Evolutionary conservation across 2,888 invertebrate genomes (phyloP).

Genomic region (Cosmopolites sordidus): DNA sequence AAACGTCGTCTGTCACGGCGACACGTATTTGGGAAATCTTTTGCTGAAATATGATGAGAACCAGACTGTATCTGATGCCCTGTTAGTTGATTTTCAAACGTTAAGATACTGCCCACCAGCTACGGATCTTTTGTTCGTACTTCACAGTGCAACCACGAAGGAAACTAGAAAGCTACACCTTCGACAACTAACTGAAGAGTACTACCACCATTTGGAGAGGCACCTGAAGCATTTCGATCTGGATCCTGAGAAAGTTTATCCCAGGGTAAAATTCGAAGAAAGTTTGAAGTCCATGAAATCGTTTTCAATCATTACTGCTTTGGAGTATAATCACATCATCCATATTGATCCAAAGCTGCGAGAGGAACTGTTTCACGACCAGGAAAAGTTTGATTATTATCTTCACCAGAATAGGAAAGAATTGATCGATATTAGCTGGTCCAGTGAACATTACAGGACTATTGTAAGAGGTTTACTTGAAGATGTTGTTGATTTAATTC

Average conservation of each 20-base stretch:
- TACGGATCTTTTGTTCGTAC: slow-evolving; percentile 53
- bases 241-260: slow-evolving; percentile 28
- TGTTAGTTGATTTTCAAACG: slow-evolving; percentile 41
- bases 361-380: slow-evolving; percentile 25
- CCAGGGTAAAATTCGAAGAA: slow-evolving; percentile 30
- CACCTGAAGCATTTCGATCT: slow-evolving; percentile 28
- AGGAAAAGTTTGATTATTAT: slow-evolving; percentile 22
- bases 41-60: slow-evolving; percentile 32
- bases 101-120: slow-evolving; percentile 59
- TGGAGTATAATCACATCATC: slow-evolving; percentile 25
- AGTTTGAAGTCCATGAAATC: slow-evolving; percentile 31
- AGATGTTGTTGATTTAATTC: slow-evolving; percentile 3
- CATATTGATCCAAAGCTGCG: slow-evolving; percentile 28
- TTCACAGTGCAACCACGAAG: slow-evolving; percentile 32
- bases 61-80: slow-evolving; percentile 31
- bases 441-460: slow-evolving; percentile 1
- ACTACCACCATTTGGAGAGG: slow-evolving; percentile 30
- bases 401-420: slow-evolving; percentile 1
- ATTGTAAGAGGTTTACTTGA: not conserved
- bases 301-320: slow-evolving; percentile 25
- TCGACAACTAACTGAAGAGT: slow-evolving; percentile 28
- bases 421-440: slow-evolving; percentile 1
- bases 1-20: slow-evolving; percentile 46
- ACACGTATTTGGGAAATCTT: slow-evolving; percentile 40
- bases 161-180: slow-evolving; percentile 28